Conservation (phyloP, 2,888 invertebrate species). For the Yponomeuta malinellus region DNA sequence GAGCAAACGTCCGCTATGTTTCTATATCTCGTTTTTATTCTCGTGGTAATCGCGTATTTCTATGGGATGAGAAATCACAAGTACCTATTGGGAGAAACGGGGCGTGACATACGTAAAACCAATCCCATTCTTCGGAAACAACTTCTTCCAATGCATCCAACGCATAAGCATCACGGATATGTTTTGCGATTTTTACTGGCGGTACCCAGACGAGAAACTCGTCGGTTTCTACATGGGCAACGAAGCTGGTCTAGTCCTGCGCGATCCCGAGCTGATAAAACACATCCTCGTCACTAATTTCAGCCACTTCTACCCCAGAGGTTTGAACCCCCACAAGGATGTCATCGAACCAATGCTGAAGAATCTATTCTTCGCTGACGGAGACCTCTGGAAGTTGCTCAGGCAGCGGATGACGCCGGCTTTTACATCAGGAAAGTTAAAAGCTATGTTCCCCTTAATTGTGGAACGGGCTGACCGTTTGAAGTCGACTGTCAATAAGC, state of each 20-base stretch:
- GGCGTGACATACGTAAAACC: conserved; percentile 11
- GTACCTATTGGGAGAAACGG: conserved; percentile 18
- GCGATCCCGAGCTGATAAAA: conserved; percentile 19
- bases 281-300: conserved; percentile 18
- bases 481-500: background rate
- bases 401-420: conserved; percentile 54
- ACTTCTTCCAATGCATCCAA: background rate
- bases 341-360: conserved; percentile 44
- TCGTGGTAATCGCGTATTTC: background rate
- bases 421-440: conserved; percentile 50
- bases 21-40: background rate
- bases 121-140: conserved; percentile 14
- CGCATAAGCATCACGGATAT: background rate
- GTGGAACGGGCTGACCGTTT: conserved; percentile 22
- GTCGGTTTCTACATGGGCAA: conserved; percentile 6
- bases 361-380: conserved; percentile 50
- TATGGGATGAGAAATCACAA: conserved; percentile 10
- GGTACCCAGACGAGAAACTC: conserved; percentile 8
- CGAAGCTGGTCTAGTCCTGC: conserved; percentile 15
- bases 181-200: background rate
- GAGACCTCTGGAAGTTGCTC: conserved; percentile 50
- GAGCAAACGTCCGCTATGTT: background rate
- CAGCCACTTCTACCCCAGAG: conserved; percentile 36
- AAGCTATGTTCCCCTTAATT: conserved; percentile 50
- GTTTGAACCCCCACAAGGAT: conserved; percentile 33